These are phyloP conservation scores for Ammospiza nelsoni DNA, from an alignment of 2,113 vertebrate genomes.

Conservation along the genomic window DNA sequence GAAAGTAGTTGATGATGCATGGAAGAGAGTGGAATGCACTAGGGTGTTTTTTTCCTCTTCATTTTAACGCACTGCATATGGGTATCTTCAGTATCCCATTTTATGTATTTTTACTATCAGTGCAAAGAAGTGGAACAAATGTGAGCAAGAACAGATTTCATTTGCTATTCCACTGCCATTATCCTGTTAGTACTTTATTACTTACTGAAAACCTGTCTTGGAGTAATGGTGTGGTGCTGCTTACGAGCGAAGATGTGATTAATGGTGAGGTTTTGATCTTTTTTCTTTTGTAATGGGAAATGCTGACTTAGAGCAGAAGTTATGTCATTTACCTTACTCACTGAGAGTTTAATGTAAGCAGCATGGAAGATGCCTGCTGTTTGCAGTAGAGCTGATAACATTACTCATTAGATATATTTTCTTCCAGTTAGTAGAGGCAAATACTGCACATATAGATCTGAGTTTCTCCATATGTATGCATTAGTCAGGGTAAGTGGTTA, in stretches of 20 bases:
- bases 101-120: conserved; percentile 58
- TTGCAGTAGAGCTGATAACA: neutral
- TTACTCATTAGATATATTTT: neutral
- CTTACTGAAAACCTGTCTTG: conserved; percentile 28
- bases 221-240: conserved; percentile 21
- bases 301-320: conserved; percentile 29
- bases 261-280: conserved; percentile 32
- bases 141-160: conserved; percentile 38
- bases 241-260: conserved; percentile 48
- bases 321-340: conserved; percentile 5
- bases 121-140: conserved; percentile 62
- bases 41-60: neutral
- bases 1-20: conserved; percentile 37
- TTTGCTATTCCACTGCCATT: conserved; percentile 51
- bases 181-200: conserved; percentile 61
- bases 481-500: neutral
- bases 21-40: neutral
- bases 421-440: neutral
- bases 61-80: neutral
- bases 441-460: neutral
- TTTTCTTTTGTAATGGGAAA: conserved; percentile 20
- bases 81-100: conserved; percentile 16
- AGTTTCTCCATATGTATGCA: neutral
- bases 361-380: neutral
- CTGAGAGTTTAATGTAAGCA: neutral